These are phyloP conservation scores for Ctena decussata DNA, from an alignment of 2,888 invertebrate genomes.

Conservation along the genomic window DNA sequence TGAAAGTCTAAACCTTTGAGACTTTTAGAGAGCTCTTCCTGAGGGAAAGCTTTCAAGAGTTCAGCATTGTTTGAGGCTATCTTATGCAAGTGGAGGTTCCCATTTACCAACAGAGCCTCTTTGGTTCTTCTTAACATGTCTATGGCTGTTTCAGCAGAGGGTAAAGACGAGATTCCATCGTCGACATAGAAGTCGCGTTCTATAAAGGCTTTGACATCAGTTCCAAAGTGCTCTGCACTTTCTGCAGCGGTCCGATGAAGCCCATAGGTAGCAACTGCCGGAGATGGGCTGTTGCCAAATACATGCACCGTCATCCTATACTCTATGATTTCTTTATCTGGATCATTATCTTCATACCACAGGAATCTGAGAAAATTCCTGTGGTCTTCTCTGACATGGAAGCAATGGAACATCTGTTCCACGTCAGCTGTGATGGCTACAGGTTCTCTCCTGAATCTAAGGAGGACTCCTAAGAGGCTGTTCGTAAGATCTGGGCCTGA, in stretches of 20 bases:
- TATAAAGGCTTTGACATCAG: constrained; percentile 52
- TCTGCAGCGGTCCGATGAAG: no score
- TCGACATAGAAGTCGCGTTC: constrained; percentile 64
- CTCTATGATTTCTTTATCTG: constrained; percentile 41
- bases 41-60: background rate
- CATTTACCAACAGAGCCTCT: constrained; percentile 28
- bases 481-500: constrained; percentile 51
- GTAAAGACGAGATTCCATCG: constrained; percentile 55
- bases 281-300: constrained; percentile 66
- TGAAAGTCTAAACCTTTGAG: background rate
- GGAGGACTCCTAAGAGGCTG: constrained; percentile 35
- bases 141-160: constrained; percentile 36
- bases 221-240: no score
- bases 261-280: constrained; percentile 61
- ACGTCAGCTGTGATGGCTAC: constrained; percentile 32
- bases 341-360: constrained; percentile 63
- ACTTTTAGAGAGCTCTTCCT: background rate
- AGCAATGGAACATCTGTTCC: constrained; percentile 36
- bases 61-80: constrained; percentile 54
- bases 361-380: constrained; percentile 58
- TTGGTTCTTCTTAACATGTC: constrained; percentile 57
- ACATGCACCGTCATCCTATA: constrained; percentile 68
- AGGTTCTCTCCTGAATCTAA: constrained; percentile 40
- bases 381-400: constrained; percentile 53
- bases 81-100: constrained; percentile 61